Conservation (phyloP, 2,888 invertebrate genomes). For the Pocota personata region DNA sequence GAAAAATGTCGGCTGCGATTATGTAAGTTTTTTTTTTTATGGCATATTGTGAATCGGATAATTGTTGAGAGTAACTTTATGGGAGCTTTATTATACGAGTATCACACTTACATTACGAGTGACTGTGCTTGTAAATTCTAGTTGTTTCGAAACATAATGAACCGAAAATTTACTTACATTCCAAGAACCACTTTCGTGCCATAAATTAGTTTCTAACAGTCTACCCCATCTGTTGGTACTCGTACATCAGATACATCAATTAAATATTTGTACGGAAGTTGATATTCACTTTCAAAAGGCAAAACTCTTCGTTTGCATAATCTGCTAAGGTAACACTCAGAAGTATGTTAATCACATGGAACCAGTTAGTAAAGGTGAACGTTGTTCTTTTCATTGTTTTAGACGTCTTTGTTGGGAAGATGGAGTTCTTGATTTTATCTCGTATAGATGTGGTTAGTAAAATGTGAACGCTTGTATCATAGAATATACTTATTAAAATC, state of each 20-base stretch:
- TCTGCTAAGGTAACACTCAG: slow-evolving; percentile 1
- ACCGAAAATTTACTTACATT: neutral
- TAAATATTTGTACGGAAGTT: neutral
- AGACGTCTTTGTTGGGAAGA: neutral
- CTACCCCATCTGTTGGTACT: neutral
- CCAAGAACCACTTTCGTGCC: neutral
- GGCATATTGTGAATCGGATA: neutral
- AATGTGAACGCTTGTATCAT: neutral
- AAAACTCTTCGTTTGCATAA: slow-evolving; percentile 28
- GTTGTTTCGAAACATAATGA: too few relatives aligned
- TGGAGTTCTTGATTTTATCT: neutral
- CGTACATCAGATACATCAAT: neutral
- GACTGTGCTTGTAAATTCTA: too few relatives aligned
- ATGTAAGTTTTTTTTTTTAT: neutral
- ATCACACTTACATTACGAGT: too few relatives aligned
- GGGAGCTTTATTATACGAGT: too few relatives aligned
- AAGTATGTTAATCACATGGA: slow-evolving; percentile 28
- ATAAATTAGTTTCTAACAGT: neutral
- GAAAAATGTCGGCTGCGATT: neutral
- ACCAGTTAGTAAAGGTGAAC: slow-evolving; percentile 16
- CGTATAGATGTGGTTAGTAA: neutral
- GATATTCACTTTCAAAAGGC: neutral
- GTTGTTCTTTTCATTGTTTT: slow-evolving; percentile 1
- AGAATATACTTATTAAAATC: neutral
- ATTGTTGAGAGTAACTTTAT: too few relatives aligned